Base-by-base conservation (phyloP, 2,888 invertebrate genomes). In the Hydroisotoma schaefferi region DNA sequence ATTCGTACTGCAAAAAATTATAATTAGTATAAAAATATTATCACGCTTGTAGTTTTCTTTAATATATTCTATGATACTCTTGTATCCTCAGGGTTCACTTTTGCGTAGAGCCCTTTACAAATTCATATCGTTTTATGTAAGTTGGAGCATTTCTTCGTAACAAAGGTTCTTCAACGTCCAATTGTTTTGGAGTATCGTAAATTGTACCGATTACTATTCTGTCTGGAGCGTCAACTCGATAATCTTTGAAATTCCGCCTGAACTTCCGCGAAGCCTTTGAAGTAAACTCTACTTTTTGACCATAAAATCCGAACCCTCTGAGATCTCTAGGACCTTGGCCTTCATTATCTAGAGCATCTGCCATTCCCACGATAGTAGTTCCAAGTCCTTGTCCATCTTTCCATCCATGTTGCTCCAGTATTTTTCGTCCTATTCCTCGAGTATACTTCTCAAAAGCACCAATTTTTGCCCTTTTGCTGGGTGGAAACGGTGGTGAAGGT, bases 351-450 rank as follows among this genome's bases (percentile, higher is more conserved):
- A 71, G 40, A 8, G 71, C 70, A 27, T 70, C 69, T 0, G 62
- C 54, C 3, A 71, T 70, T 20, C 71, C 71, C 22, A 46, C 38
- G 2, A 55, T 59, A 2, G 62, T 61, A 40, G 61, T 69, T 1
- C 82, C 82, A 18, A 82, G 73, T 8, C 81, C 80, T 52, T 74
- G 65, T 2, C 82, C 82, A 26, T 80, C 79, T 47, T 71, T 75
- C 82, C 82, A 82, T 2, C 82, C 82, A 53, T 77, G 77, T 25
- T 75, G 73, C 70, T 78, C 77, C 74, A 81, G 62, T 26, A 80
- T 69, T 59, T 75, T 77, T 18, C 79, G 71, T 18, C 80, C 81
- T 67, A 81, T 69, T 10, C 80, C 78, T 59, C 76, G 77, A 2
- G 78, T 78, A 70, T 78, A 75, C 48, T 72, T 75, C 71, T 80